phyloP scores from a whole-genome alignment of 2,888 invertebrate genomes.

The Cephus pygmeus region DNA sequence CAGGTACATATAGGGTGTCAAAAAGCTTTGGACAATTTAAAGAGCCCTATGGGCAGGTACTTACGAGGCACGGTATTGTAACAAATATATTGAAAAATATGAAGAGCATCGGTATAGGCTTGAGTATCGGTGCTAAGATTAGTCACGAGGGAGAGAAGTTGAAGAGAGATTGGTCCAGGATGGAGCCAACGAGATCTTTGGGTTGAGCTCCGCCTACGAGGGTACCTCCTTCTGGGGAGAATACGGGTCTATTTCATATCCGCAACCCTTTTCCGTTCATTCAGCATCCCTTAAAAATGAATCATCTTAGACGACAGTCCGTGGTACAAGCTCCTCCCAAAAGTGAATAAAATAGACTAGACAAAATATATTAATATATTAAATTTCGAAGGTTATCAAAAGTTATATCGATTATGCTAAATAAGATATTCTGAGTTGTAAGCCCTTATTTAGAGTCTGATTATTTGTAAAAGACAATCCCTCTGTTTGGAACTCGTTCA shows the following conservation, averaged over 20 bases:
- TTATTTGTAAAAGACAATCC: background rate
- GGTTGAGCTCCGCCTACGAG: background rate
- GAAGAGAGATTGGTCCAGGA: conserved; percentile 37
- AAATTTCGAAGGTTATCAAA: background rate
- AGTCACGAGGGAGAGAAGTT: conserved; percentile 19
- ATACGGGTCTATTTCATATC: background rate
- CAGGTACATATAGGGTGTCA: background rate
- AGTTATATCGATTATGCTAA: background rate
- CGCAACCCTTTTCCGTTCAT: background rate
- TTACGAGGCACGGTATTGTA: background rate
- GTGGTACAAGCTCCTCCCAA: background rate
- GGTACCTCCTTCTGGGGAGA: background rate
- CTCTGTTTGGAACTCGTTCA: background rate
- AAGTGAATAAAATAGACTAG: background rate
- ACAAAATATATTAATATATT: background rate
- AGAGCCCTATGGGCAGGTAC: background rate
- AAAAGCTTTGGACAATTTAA: background rate
- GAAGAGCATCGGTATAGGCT: background rate
- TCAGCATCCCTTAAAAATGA: background rate
- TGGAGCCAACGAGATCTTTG: conserved; percentile 34
- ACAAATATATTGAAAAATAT: background rate
- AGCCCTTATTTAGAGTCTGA: background rate
- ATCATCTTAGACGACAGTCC: background rate
- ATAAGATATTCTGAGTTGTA: background rate
- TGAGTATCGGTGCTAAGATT: background rate